Evolutionary conservation across 1,140 invertebrate genomes (phyloP).

Genomic region (Stegodyphus mimosarum): DNA sequence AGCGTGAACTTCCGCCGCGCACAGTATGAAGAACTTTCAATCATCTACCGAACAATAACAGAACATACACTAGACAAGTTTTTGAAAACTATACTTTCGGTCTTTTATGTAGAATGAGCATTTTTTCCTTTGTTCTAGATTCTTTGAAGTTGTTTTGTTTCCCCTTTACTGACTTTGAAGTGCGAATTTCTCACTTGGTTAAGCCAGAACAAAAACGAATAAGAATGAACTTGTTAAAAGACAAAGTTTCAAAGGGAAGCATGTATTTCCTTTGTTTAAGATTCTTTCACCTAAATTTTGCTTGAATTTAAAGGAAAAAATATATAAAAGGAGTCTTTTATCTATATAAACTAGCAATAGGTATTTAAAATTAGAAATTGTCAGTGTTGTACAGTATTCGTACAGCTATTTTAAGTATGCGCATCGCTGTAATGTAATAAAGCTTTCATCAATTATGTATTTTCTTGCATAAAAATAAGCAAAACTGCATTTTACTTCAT

Average conservation of each 20-base stretch:
- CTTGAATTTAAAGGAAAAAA: background rate
- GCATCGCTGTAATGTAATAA: no score
- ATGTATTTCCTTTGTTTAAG: background rate
- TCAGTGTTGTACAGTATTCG: no score
- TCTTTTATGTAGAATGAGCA: conserved; percentile 8
- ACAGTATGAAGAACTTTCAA: conserved; percentile 42
- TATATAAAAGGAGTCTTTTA: no score
- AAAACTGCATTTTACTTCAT: no score
- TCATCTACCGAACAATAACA: conserved; percentile 47
- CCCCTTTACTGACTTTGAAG: conserved; percentile 14
- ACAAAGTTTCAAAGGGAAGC: background rate
- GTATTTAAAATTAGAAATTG: no score
- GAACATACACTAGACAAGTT: conserved; percentile 49
- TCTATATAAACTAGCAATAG: no score
- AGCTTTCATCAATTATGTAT: no score
- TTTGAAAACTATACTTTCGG: conserved; percentile 51
- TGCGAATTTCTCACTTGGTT: conserved; percentile 52
- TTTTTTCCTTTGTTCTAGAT: conserved; percentile 6
- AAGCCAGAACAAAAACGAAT: conserved; percentile 18
- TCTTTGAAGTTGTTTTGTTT: background rate
- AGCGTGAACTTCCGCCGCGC: conserved; percentile 18
- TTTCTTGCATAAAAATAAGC: no score
- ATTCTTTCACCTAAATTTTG: background rate
- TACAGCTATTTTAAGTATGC: no score
- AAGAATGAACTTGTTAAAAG: conserved; percentile 20